phyloP scores from a whole-genome alignment of 2,888 invertebrate species.

The Chydorus sphaericus region DNA sequence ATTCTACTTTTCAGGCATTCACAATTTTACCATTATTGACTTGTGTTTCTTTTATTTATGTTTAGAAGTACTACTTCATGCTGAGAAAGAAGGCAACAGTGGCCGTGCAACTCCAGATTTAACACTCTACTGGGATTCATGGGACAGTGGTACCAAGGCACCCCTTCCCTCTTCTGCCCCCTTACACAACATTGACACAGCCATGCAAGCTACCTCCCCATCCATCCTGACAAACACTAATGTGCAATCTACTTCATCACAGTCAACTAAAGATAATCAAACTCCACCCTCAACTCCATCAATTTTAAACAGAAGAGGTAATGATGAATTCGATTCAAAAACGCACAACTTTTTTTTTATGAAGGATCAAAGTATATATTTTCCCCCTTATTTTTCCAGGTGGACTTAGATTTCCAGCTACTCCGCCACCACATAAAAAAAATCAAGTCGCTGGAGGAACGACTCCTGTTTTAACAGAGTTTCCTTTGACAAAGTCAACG shows the following conservation, averaged over 20 bases:
- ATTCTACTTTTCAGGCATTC: conserved; percentile 14
- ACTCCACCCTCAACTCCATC: conserved; percentile 40
- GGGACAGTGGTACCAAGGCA: conserved; percentile 47
- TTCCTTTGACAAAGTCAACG: conserved; percentile 70
- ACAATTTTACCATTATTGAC: neutral
- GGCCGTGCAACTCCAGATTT: conserved; percentile 38
- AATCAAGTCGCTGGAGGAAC: conserved; percentile 40
- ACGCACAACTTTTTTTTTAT: neutral
- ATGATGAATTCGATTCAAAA: neutral
- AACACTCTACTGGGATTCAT: conserved; percentile 85
- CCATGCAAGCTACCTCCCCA: neutral
- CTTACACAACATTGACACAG: conserved; percentile 20
- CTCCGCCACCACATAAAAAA: conserved; percentile 65
- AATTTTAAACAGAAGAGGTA: conserved; percentile 29
- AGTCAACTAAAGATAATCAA: conserved; percentile 26
- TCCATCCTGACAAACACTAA: neutral
- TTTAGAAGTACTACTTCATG: conserved; percentile 14
- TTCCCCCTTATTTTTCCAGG: conserved; percentile 8
- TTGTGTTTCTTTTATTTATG: neutral
- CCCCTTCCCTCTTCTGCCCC: neutral
- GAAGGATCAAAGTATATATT: no score
- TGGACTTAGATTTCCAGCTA: conserved; percentile 49
- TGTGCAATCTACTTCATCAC: neutral
- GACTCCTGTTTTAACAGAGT: conserved; percentile 35
- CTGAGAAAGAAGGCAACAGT: conserved; percentile 19